phyloP scores from a whole-genome alignment of 2,797 vertebrate species.

The Ciconia nigra region DNA sequence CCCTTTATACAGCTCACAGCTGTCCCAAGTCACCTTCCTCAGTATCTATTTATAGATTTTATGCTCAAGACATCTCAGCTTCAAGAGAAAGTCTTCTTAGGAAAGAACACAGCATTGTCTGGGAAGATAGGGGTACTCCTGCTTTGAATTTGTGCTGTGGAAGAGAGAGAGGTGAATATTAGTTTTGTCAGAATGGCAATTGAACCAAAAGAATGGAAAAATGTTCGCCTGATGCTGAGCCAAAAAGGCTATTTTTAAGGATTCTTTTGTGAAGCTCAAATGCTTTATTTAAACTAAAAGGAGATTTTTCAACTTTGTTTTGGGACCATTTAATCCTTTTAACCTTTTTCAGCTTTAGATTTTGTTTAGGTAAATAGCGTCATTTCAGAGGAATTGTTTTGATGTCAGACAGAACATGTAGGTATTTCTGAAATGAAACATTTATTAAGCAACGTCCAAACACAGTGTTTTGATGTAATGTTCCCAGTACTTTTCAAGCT shows the following conservation, averaged over 20 bases:
- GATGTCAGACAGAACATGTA: background rate
- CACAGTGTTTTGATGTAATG: background rate
- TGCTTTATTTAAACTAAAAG: background rate
- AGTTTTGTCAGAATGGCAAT: background rate
- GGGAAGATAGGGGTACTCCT: background rate
- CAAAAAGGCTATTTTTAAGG: background rate
- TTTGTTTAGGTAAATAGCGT: background rate
- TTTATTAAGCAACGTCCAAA: background rate
- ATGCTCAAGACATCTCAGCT: background rate
- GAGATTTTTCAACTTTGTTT: background rate
- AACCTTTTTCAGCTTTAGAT: background rate
- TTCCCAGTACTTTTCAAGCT: background rate
- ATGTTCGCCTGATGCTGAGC: background rate
- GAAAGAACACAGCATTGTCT: background rate
- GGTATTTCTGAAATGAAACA: slow-evolving; percentile 20
- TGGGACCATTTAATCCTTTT: background rate
- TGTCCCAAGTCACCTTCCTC: slow-evolving; percentile 30
- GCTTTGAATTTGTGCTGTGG: background rate
- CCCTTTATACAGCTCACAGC: background rate
- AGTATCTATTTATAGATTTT: background rate
- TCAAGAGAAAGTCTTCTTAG: slow-evolving; percentile 13
- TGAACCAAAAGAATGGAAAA: slow-evolving; percentile 10
- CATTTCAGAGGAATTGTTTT: background rate
- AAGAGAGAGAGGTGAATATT: background rate
- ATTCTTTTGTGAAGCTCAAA: background rate